phyloP scores from a whole-genome alignment of 2,888 invertebrate genomes.

The Polia nebulosa region DNA sequence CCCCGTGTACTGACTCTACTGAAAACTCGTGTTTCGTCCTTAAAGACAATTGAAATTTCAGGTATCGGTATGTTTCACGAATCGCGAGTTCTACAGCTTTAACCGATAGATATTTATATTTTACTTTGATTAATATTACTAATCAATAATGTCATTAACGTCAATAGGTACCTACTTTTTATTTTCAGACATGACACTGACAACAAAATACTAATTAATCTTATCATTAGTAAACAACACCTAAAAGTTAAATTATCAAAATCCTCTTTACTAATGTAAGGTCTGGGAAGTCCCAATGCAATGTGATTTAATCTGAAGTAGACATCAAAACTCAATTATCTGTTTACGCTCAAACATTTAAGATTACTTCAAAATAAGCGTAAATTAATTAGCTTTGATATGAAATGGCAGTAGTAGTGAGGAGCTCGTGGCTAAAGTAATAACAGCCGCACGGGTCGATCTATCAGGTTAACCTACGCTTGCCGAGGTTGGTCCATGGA shows the following conservation, averaged over 20 bases:
- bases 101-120: background rate
- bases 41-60: no score
- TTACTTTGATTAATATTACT: background rate
- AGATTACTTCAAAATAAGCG: background rate
- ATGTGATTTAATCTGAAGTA: constrained; percentile 16
- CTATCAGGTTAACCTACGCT: no score
- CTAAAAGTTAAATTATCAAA: constrained; percentile 16
- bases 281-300: constrained; percentile 24
- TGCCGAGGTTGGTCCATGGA: no score
- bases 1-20: no score
- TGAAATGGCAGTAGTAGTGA: background rate
- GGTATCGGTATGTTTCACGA: background rate
- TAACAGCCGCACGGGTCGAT: no score
- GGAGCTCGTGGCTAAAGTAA: no score
- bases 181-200: constrained; percentile 2
- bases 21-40: no score
- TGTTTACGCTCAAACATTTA: constrained; percentile 1
- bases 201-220: constrained; percentile 15
- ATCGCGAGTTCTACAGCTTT: background rate
- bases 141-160: background rate
- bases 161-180: background rate
- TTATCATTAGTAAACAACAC: constrained; percentile 13
- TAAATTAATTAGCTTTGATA: background rate
- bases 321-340: constrained; percentile 23
- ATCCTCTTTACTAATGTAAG: background rate